Percentiles rank a stretch among this genome's conserved stretches.
These are phyloP conservation scores for Eristalis pertinax DNA, from an alignment of 2,888 invertebrate genomes.

Conservation along the genomic window DNA sequence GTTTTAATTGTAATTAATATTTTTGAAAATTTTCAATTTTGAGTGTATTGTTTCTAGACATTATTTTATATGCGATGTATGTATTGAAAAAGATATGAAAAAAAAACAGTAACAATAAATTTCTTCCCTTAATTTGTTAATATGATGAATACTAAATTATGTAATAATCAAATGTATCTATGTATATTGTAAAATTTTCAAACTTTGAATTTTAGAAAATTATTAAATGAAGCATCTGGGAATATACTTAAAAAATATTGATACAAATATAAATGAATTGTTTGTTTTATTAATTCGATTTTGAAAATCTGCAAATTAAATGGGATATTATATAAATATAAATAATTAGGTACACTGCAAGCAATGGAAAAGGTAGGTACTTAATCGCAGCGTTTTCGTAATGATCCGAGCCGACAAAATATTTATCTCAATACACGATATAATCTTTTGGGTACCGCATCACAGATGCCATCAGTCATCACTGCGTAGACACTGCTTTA, in stretches of 20 bases:
- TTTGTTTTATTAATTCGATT: background rate
- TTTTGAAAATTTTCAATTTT: background rate
- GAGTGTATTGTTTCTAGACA: background rate
- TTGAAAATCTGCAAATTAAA: too few species aligned
- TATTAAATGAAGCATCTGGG: slow-evolving; percentile 52
- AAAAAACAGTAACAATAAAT: slow-evolving; percentile 6
- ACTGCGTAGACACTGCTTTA: too few species aligned
- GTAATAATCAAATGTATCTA: slow-evolving; percentile 63
- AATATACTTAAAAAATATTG: slow-evolving; percentile 55
- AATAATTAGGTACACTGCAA: too few species aligned
- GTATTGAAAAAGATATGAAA: background rate
- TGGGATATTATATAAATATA: too few species aligned
- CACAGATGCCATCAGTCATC: too few species aligned
- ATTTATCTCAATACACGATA: too few species aligned
- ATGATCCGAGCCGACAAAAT: too few species aligned
- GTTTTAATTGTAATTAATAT: slow-evolving; percentile 2
- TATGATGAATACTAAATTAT: background rate
- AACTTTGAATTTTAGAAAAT: slow-evolving; percentile 63
- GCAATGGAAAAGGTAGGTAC: too few species aligned
- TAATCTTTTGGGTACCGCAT: too few species aligned
- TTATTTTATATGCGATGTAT: background rate
- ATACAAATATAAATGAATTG: slow-evolving; percentile 39
- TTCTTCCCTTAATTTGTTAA: slow-evolving; percentile 58
- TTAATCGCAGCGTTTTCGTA: too few species aligned
- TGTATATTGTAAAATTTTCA: slow-evolving; percentile 71